Base-by-base conservation (phyloP, 2,113 vertebrate species). In the Apaloderma vittatum region DNA sequence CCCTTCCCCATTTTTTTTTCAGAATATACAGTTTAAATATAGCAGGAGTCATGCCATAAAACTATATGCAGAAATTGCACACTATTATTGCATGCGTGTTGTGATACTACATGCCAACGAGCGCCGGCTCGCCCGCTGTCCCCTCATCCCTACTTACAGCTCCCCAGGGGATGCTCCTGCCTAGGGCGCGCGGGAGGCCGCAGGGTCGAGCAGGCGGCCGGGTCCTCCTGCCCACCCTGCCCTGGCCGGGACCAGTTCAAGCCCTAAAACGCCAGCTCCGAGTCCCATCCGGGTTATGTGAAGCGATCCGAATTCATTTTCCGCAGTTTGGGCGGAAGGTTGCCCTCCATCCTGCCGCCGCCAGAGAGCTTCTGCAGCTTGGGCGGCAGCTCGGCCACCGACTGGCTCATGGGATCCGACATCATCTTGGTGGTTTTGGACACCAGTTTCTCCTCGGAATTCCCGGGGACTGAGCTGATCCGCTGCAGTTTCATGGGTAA, bases 231-330 rank as follows among this genome's bases (percentile, higher is more conserved):
- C 85, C 89, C 96, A 59, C 94, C 70, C 88, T 34, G 76, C 89
- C 86, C 86, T 49, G 52, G 78, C 86, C 94, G 51, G 78, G 40
- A 90, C 83, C 93, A 94, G 97, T 78, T 36, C 75, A 29, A 93
- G 96, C 84, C 67, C 79, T 71, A 78, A 76, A 40, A 55, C 71
- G 88, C 88, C 67, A 40, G 88, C 97, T 81, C 65, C 26, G 8
- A 37, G 67, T 74, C 72, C 95, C 73, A 86, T 46, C 77, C 16
- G 66, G 30, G 98, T 97, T 99, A 99, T 97, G 99, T 99, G 92
- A 99, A 99, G 55, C 99, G 98, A 92, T 99, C 99, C 1, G 99
- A 99, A 97, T 99, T 99, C 99, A 99, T 99, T 97, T 99, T 99
- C 66, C 99, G 97, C 97, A 99, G 98, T 98, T 99, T 99, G 62